A percentile compares a stretch with the other conserved stretches of the same genome.
phyloP scores from a whole-genome alignment of 2,113 vertebrate genomes.

The Falcunculus frontatus region DNA sequence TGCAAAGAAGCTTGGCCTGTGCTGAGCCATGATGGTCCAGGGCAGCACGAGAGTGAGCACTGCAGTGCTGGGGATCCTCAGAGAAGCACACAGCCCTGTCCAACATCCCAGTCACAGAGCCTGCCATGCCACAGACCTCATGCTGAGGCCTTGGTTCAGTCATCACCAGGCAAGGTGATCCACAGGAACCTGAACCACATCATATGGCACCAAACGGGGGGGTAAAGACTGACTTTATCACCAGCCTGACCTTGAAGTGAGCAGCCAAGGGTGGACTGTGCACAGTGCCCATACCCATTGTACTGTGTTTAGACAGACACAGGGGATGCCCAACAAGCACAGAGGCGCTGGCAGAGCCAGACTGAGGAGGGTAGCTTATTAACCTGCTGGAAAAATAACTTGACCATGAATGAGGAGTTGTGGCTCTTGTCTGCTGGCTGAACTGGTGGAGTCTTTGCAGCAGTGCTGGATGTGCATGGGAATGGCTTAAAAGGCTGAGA shows the following conservation, averaged over 20 bases:
- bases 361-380: not conserved
- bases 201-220: not conserved
- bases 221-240: not conserved
- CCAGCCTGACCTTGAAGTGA: not conserved
- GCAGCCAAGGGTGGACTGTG: not conserved
- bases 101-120: not conserved
- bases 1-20: not conserved
- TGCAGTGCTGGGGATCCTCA: not conserved
- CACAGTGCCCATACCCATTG: not conserved
- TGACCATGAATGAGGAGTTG: not conserved
- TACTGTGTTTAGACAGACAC: not conserved
- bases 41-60: rapidly evolving
- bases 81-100: not conserved
- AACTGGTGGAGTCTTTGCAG: not conserved
- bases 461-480: not conserved
- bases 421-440: not conserved
- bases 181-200: not conserved
- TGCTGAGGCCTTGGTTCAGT: not conserved
- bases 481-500: not conserved
- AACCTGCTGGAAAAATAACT: not conserved
- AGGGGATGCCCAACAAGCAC: not conserved
- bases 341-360: not conserved
- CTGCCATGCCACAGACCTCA: not conserved
- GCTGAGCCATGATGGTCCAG: not conserved
- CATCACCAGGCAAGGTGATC: not conserved